These are phyloP conservation scores for Leptogaster cylindrica DNA, from an alignment of 2,888 invertebrate species.

Conservation along the genomic window DNA sequence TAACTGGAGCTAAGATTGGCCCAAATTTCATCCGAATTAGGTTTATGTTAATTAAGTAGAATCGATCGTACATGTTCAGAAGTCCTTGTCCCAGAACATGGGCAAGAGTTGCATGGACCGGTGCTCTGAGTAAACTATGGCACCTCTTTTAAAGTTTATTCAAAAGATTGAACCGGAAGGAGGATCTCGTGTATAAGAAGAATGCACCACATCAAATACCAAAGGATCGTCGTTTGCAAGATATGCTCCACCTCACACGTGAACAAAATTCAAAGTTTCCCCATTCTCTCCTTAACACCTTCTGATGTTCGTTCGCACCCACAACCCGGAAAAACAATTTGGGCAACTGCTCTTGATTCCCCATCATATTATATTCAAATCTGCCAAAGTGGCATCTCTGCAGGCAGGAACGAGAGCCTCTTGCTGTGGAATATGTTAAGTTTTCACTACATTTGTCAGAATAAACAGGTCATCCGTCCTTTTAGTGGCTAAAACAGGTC, in stretches of 20 bases:
- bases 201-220: too few species aligned
- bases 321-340: too few species aligned
- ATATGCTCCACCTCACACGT: too few species aligned
- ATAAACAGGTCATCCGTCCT: neutral
- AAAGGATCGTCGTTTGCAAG: too few species aligned
- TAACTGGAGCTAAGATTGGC: neutral
- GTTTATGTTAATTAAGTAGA: conserved; percentile 8
- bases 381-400: neutral
- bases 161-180: too few species aligned
- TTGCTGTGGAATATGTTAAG: neutral
- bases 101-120: neutral
- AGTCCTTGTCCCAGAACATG: neutral
- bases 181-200: too few species aligned
- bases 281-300: too few species aligned
- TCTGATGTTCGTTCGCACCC: too few species aligned
- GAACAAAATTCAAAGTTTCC: too few species aligned
- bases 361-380: neutral
- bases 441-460: neutral
- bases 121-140: neutral
- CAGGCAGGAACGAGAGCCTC: neutral
- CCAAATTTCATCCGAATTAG: neutral
- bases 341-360: neutral
- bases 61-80: neutral
- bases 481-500: neutral
- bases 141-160: neutral